Conservation (phyloP, 1,140 invertebrate species). For the Rhopalosiphum maidis region DNA sequence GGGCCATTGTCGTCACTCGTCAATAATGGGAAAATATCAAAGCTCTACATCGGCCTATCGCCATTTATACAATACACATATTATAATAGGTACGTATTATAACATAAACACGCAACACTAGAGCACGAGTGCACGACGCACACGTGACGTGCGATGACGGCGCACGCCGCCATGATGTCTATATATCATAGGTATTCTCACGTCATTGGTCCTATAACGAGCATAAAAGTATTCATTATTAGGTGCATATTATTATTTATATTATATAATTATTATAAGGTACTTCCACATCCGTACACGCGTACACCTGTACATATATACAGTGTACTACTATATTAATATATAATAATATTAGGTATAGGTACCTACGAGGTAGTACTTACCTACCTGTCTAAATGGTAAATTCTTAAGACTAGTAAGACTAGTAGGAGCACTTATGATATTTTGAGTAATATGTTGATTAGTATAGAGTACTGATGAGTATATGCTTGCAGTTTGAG, state of each 20-base stretch:
- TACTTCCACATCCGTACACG: background rate
- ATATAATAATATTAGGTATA: too few species aligned
- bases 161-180: background rate
- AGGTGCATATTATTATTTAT: background rate
- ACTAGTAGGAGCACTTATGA: too few species aligned
- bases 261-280: background rate
- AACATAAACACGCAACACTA: background rate
- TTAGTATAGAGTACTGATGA: too few species aligned
- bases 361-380: too few species aligned
- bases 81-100: background rate
- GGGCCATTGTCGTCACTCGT: background rate
- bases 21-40: background rate
- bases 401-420: too few species aligned
- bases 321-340: too few species aligned
- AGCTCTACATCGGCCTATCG: background rate
- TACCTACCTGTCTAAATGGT: too few species aligned
- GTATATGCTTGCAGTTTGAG: too few species aligned
- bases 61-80: background rate
- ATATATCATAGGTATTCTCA: background rate
- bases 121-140: background rate
- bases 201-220: background rate
- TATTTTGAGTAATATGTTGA: background rate
- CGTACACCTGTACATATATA: background rate
- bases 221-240: background rate
- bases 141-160: background rate